phyloP scores from a whole-genome alignment of 2,888 invertebrate genomes.

The Erpobdella octoculata region DNA sequence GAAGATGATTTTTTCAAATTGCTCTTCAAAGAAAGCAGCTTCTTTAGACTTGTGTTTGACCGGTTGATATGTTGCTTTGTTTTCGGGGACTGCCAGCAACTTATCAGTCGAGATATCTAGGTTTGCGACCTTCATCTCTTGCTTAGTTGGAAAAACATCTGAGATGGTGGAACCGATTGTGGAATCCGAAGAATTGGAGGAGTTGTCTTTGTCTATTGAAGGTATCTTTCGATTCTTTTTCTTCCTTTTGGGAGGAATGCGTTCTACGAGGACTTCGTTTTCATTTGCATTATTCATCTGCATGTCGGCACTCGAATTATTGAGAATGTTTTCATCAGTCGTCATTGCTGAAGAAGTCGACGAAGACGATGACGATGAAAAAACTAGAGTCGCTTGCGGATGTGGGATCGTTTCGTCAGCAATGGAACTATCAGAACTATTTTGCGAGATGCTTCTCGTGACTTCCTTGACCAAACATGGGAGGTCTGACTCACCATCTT shows the following conservation, averaged over 20 bases:
- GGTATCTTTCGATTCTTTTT: not conserved
- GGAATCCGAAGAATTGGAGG: not conserved
- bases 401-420: no score
- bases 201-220: not conserved
- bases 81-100: not conserved
- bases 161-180: not conserved
- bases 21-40: not conserved
- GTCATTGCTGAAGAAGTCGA: no score
- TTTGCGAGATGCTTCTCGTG: no score
- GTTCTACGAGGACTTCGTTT: no score
- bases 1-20: not conserved
- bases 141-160: not conserved
- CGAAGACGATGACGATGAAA: no score
- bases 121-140: not conserved
- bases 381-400: no score
- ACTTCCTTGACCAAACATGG: no score
- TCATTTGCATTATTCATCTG: no score
- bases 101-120: not conserved
- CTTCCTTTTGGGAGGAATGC: not conserved
- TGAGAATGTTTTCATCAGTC: no score
- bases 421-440: no score
- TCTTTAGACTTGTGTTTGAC: not conserved
- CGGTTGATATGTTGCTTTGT: not conserved
- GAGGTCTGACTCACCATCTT: no score
- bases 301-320: no score